Evolutionary conservation across 2,888 invertebrate species (phyloP).

Genomic region (Biston stratarius): DNA sequence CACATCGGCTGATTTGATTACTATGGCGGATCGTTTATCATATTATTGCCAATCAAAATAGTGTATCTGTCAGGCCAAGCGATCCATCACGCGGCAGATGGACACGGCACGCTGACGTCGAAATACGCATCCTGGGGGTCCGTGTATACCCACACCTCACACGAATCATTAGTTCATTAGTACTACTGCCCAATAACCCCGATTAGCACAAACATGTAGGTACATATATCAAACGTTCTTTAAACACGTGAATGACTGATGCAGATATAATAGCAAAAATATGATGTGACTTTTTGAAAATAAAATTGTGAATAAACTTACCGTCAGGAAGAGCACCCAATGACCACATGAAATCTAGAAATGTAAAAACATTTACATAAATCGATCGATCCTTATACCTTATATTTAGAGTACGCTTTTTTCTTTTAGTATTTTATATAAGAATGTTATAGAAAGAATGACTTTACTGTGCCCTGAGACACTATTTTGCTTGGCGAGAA

Average conservation of each 20-base stretch:
- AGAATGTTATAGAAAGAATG: constrained; percentile 58
- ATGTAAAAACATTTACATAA: constrained; percentile 87
- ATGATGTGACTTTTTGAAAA: constrained; percentile 70
- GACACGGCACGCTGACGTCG: constrained; percentile 53
- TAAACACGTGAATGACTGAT: constrained; percentile 61
- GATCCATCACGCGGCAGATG: constrained; percentile 78
- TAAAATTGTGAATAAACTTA: constrained; percentile 88
- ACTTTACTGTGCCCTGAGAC: constrained; percentile 78
- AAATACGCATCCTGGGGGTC: constrained; percentile 4
- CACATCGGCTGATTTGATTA: constrained; percentile 78
- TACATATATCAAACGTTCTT: constrained; percentile 36
- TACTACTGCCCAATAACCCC: constrained; percentile 45
- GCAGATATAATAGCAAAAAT: constrained; percentile 54
- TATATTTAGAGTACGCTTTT: constrained; percentile 68
- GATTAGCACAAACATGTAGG: constrained; percentile 56
- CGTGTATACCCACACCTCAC: constrained; percentile 57
- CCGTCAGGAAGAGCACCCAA: constrained; percentile 99
- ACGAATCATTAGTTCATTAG: constrained; percentile 66
- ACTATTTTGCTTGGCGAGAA: constrained; percentile 86
- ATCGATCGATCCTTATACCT: constrained; percentile 83
- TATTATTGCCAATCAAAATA: constrained; percentile 87
- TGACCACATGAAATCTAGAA: constrained; percentile 99
- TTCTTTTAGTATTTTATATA: constrained; percentile 52
- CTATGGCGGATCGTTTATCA: constrained; percentile 81
- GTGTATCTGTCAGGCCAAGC: constrained; percentile 83